Conservation (phyloP, 2,113 vertebrate genomes). For the Turnix velox region DNA sequence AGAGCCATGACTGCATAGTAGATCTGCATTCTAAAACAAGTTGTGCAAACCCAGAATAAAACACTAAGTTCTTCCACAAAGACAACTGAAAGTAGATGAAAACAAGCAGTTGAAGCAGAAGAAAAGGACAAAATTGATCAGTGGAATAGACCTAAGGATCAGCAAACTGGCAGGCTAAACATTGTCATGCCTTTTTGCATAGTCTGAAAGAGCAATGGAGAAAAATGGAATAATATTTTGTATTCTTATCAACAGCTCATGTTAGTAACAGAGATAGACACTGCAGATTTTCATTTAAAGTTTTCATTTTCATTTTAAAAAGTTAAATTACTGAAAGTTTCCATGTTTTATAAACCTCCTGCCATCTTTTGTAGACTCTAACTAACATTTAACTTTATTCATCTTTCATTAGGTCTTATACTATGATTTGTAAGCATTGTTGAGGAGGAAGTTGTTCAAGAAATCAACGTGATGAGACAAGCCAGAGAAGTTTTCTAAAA, state of each 20-base stretch:
- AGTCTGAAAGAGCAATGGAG: neutral
- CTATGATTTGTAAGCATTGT: neutral
- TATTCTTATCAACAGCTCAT: neutral
- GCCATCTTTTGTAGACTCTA: neutral
- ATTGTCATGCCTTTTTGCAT: neutral
- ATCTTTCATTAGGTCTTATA: neutral
- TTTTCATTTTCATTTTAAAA: no score
- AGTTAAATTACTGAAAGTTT: neutral
- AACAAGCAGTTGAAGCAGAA: neutral
- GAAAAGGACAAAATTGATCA: neutral
- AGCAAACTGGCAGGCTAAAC: neutral
- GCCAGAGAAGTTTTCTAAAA: neutral
- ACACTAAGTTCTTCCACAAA: neutral
- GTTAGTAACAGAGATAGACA: neutral
- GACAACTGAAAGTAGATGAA: neutral
- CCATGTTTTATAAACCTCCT: neutral
- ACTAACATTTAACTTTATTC: neutral
- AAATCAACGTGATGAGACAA: neutral
- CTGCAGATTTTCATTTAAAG: neutral
- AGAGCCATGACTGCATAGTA: neutral
- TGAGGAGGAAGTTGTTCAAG: neutral
- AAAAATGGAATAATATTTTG: neutral
- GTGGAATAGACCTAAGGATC: neutral
- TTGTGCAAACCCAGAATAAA: neutral
- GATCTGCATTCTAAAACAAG: neutral